Evolutionary conservation across 92 coral and sea anemone genomes (phyloP), one percentile per base, ranked within the genome.

Genomic region (Actinernus sp.): DNA sequence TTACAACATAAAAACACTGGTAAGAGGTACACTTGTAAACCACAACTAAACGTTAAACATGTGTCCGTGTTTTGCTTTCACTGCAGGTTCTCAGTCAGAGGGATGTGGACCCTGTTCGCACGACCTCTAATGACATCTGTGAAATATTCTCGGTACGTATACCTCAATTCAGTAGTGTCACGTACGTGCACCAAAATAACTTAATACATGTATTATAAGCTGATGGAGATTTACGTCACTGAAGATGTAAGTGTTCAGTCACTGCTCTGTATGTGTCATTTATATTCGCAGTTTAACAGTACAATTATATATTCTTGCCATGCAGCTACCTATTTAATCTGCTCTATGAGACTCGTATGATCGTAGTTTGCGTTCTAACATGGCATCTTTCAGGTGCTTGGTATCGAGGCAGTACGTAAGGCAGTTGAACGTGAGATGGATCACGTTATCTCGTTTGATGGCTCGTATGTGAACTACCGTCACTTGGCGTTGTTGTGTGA

Each of bases 351-450:
- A n/a, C n/a, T n/a, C n/a, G n/a, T n/a, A n/a, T n/a, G n/a, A n/a
- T n/a, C n/a, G n/a, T n/a, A n/a, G n/a, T n/a, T n/a, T n/a, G n/a
- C n/a, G n/a, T n/a, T n/a, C n/a, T n/a, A n/a, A n/a, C n/a, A n/a
- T n/a, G n/a, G n/a, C n/a, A 10, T 52, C 3, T 22, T 63, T 3
- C 39, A 94, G 98, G 98, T 94, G n/a, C 98, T 94, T 77, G 98
- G 98, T 34, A 93, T 94, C 38, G 98, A 94, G 48, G 98, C 98
- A 19, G 98, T 91, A 24, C 92, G 98, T 16, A 94, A 91, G 47
- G 93, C 98, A 40, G 97, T 94, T 5, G 98, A 94, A 73, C 93
- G 98, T 60, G 98, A 94, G 41, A 91, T 94, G 98, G 88, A 94
- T 43, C 98, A 94, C 59, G 98, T 94, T 11, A 94, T 94, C 79